Percentiles rank a stretch among this genome's conserved stretches.
Conservation (phyloP, 1,140 invertebrate species). For the Tetragnatha versicolor region DNA sequence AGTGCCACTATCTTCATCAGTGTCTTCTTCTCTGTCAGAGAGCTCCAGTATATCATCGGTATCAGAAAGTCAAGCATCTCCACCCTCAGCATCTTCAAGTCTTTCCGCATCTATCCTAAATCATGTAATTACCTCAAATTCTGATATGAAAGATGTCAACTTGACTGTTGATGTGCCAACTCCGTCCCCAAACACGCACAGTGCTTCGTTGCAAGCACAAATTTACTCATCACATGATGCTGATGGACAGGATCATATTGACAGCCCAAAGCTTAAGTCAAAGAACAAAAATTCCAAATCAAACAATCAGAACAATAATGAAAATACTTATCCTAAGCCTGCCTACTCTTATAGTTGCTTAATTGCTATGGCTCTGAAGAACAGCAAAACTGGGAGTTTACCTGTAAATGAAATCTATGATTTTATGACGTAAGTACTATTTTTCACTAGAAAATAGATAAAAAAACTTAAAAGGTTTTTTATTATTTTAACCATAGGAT, state of each 20-base stretch:
- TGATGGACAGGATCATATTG: conserved; percentile 61
- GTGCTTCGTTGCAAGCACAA: conserved; percentile 56
- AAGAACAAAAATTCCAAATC: conserved; percentile 61
- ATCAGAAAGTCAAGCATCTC: conserved; percentile 17
- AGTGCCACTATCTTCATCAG: background rate
- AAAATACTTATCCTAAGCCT: conserved; percentile 89
- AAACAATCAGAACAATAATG: conserved; percentile 64
- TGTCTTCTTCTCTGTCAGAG: background rate
- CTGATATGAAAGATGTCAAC: conserved; percentile 49
- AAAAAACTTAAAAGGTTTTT: too few relatives aligned
- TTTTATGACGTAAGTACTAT: conserved; percentile 89
- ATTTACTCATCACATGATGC: conserved; percentile 17
- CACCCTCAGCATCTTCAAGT: conserved; percentile 21
- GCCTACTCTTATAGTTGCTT: conserved; percentile 97
- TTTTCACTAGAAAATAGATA: too few relatives aligned
- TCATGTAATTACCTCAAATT: conserved; percentile 21
- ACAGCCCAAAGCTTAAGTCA: conserved; percentile 65
- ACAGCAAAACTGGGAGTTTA: conserved; percentile 89
- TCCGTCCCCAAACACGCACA: conserved; percentile 57
- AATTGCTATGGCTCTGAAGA: conserved; percentile 96
- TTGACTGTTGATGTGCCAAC: conserved; percentile 53
- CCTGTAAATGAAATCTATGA: conserved; percentile 98
- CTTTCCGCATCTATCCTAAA: conserved; percentile 38
- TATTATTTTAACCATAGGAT: too few relatives aligned
- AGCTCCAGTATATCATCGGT: background rate